Percentiles rank a stretch among this genome's conserved stretches.
Evolutionary conservation across 2,797 vertebrate genomes (phyloP).

Genomic region (Melanotaenia trifasciata): DNA sequence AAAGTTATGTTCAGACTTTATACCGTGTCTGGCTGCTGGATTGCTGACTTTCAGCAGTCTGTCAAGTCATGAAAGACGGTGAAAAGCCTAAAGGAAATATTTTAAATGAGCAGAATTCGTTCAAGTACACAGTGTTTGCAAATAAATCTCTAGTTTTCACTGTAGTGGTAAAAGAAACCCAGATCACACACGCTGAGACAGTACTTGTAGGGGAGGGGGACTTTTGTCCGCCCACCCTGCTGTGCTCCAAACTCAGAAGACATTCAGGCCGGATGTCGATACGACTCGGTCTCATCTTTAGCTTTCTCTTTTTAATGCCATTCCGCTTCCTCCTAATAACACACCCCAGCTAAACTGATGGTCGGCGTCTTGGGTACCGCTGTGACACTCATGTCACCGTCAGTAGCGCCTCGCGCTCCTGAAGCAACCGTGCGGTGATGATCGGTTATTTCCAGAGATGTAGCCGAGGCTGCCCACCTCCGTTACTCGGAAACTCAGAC

Average conservation of each 20-base stretch:
- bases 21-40: background rate
- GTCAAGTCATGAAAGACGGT: background rate
- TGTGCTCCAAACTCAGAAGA: slow-evolving; percentile 53
- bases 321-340: slow-evolving; percentile 31
- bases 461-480: slow-evolving; percentile 39
- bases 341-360: slow-evolving; percentile 7
- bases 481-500: slow-evolving; percentile 45
- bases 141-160: background rate
- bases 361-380: background rate
- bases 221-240: slow-evolving; percentile 56
- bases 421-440: slow-evolving; percentile 8
- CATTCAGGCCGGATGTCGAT: slow-evolving; percentile 70
- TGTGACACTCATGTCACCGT: background rate
- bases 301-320: slow-evolving; percentile 40
- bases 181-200: background rate
- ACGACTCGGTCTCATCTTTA: slow-evolving; percentile 53
- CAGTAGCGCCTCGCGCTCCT: background rate
- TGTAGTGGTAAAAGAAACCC: background rate
- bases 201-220: slow-evolving; percentile 19
- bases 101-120: background rate
- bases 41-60: background rate
- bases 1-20: slow-evolving; percentile 22
- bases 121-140: background rate
- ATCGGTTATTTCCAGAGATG: slow-evolving; percentile 52
- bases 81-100: background rate